Conservation (phyloP, 1,140 invertebrate species). For the Mesaphorura yosii region DNA sequence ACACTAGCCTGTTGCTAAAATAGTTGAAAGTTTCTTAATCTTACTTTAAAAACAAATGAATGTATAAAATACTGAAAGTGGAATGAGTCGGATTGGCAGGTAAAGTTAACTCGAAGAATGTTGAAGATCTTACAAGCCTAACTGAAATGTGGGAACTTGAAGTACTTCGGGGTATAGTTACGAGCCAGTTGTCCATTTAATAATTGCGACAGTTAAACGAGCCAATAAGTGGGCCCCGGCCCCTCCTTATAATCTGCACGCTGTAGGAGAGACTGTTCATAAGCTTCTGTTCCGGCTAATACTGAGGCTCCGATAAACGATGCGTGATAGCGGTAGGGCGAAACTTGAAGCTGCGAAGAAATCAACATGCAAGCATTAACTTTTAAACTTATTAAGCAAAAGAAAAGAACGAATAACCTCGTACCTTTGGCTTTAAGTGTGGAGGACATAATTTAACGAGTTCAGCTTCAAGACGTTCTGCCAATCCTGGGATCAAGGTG, state of each 20-base stretch:
- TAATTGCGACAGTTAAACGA: no score
- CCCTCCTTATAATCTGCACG: conserved; percentile 23
- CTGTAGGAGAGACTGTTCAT: conserved; percentile 37
- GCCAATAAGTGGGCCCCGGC: conserved; percentile 26
- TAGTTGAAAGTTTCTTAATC: no score
- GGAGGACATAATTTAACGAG: conserved; percentile 45
- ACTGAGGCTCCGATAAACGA: conserved; percentile 49
- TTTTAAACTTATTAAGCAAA: conserved; percentile 1
- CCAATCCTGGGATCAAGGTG: conserved; percentile 48
- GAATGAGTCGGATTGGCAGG: no score
- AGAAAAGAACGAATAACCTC: no score
- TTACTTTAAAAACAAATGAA: no score
- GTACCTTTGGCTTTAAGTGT: conserved; percentile 48
- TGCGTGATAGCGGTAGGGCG: conserved; percentile 48
- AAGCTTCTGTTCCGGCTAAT: conserved; percentile 42
- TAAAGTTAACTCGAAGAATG: no score
- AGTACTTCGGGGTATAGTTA: no score
- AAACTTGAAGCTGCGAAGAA: conserved; percentile 44
- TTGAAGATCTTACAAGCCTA: no score
- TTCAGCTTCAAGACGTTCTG: conserved; percentile 47
- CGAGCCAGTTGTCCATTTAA: no score
- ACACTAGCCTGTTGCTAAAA: no score
- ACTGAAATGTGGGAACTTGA: no score
- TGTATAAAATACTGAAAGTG: no score
- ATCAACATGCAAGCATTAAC: not conserved